Percentiles rank a stretch among this genome's conserved stretches.
Conservation (phyloP, 2,113 vertebrate genomes). For the Melospiza georgiana region DNA sequence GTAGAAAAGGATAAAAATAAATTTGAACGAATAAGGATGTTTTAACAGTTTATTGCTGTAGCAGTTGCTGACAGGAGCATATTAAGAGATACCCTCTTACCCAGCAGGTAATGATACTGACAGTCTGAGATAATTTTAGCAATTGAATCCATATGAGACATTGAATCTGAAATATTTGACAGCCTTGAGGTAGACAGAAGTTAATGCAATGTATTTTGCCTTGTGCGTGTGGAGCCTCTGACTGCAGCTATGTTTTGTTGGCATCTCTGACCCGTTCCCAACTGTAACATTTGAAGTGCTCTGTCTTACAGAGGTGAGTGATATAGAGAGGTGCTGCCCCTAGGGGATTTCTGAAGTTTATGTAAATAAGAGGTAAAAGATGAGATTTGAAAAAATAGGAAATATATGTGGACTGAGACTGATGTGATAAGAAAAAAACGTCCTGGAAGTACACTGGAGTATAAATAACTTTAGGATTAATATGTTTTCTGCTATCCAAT, state of each 20-base stretch:
- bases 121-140: background rate
- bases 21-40: background rate
- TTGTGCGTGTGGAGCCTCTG: background rate
- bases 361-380: background rate
- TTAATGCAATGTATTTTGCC: background rate
- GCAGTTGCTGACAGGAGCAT: background rate
- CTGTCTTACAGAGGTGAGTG: background rate
- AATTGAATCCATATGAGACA: background rate
- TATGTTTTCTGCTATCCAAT: background rate
- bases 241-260: background rate
- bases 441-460: background rate
- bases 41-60: background rate
- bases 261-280: background rate
- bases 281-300: background rate
- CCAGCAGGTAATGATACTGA: background rate
- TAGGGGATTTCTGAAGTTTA: background rate
- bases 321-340: background rate
- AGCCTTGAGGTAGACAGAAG: background rate
- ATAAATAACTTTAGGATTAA: background rate
- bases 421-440: background rate
- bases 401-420: fast-evolving
- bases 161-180: background rate
- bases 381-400: background rate
- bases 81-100: background rate
- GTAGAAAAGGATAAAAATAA: background rate